phyloP scores from a whole-genome alignment of 2,888 invertebrate species.

The Drosophila affinis region DNA sequence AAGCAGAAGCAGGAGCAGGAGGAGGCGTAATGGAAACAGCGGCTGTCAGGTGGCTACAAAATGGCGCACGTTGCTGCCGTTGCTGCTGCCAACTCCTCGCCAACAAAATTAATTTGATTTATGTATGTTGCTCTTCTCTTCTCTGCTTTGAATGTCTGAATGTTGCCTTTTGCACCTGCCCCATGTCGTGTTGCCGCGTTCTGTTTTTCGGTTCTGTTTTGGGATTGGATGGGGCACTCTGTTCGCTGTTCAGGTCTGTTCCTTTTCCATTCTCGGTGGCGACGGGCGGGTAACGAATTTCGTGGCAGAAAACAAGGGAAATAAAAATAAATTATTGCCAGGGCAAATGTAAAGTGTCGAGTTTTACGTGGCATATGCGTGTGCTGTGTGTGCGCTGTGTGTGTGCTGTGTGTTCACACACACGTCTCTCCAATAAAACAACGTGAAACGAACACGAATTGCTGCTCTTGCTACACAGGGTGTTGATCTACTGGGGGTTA shows the following conservation, averaged over 20 bases:
- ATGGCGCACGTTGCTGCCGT: slow-evolving; percentile 68
- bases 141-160: slow-evolving; percentile 17
- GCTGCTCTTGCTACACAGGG: slow-evolving; percentile 33
- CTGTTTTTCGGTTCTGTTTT: slow-evolving; percentile 18
- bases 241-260: too few relatives aligned
- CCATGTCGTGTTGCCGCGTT: slow-evolving; percentile 43
- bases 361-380: slow-evolving; percentile 68
- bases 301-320: slow-evolving; percentile 66
- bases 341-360: slow-evolving; percentile 76
- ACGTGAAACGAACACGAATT: slow-evolving; percentile 26
- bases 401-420: slow-evolving; percentile 9
- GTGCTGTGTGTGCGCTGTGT: slow-evolving; percentile 13
- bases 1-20: background rate
- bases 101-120: slow-evolving; percentile 82
- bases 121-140: slow-evolving; percentile 50
- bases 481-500: slow-evolving; percentile 58
- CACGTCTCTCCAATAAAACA: slow-evolving; percentile 72
- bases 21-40: slow-evolving; percentile 5
- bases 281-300: slow-evolving; percentile 68
- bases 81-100: slow-evolving; percentile 29
- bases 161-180: slow-evolving; percentile 50
- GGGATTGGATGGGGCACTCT: too few relatives aligned
- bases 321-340: slow-evolving; percentile 74
- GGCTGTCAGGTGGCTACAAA: slow-evolving; percentile 51
- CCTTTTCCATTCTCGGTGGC: slow-evolving; percentile 45